phyloP scores from a whole-genome alignment of 1,140 invertebrate species.

The Nilaparvata lugens region DNA sequence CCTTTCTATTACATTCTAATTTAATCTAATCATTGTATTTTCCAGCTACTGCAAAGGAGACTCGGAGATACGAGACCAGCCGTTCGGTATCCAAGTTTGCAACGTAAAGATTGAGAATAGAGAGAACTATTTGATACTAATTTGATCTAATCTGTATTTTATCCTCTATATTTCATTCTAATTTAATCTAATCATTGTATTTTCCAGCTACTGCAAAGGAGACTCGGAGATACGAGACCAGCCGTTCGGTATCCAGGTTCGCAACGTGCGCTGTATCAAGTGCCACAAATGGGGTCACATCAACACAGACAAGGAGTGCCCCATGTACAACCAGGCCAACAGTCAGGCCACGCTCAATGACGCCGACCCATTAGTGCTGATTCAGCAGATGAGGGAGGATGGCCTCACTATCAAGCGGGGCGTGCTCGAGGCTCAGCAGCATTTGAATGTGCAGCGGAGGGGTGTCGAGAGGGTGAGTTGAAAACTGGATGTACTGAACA shows the following conservation, averaged over 20 bases:
- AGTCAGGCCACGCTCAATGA: constrained; percentile 46
- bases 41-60: constrained; percentile 87
- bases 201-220: constrained; percentile 79
- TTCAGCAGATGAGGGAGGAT: constrained; percentile 87
- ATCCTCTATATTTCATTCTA: background rate
- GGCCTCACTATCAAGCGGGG: constrained; percentile 79
- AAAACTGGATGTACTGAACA: too few relatives aligned
- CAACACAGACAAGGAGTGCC: constrained; percentile 94
- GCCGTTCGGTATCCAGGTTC: constrained; percentile 95
- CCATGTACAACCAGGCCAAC: constrained; percentile 80
- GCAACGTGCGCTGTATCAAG: constrained; percentile 96
- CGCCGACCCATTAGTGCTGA: constrained; percentile 60
- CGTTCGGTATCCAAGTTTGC: constrained; percentile 95
- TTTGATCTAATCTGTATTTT: constrained; percentile 7
- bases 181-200: constrained; percentile 17
- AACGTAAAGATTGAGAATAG: too few relatives aligned
- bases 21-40: constrained; percentile 21
- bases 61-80: constrained; percentile 94
- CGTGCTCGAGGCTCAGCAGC: constrained; percentile 49
- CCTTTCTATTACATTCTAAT: too few relatives aligned
- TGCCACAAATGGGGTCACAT: constrained; percentile 99
- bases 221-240: constrained; percentile 95
- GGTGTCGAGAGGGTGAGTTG: background rate
- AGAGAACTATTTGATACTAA: too few relatives aligned
- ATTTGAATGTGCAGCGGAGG: constrained; percentile 37